phyloP scores from a whole-genome alignment of 2,888 invertebrate genomes.

The Ichneumon xanthorius region DNA sequence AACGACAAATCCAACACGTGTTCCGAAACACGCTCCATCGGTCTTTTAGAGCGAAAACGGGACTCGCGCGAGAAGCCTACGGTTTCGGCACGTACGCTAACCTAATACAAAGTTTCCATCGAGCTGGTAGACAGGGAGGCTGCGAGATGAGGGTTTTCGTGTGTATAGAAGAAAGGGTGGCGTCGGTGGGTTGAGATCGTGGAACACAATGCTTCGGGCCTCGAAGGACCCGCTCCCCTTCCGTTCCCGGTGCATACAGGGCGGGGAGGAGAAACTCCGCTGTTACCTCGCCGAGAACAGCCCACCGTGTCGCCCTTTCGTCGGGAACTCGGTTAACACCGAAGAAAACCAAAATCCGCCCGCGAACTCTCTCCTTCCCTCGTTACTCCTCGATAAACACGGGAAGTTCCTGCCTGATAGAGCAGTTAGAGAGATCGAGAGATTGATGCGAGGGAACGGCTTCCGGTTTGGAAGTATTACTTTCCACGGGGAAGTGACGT shows the following conservation, averaged over 20 bases:
- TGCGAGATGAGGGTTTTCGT: not conserved
- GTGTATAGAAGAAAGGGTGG: constrained; percentile 10
- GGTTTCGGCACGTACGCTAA: constrained; percentile 71
- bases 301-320: constrained; percentile 51
- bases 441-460: not conserved
- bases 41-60: constrained; percentile 68
- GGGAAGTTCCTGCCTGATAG: constrained; percentile 31
- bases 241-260: constrained; percentile 24
- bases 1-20: constrained; percentile 75
- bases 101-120: constrained; percentile 70
- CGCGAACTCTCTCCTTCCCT: constrained; percentile 48
- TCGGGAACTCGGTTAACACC: constrained; percentile 45
- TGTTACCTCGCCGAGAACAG: not conserved
- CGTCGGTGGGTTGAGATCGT: constrained; percentile 41
- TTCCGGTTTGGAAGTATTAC: too few relatives aligned
- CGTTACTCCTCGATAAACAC: constrained; percentile 62
- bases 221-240: constrained; percentile 39
- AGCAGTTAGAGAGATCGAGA: constrained; percentile 14
- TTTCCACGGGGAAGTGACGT: too few relatives aligned
- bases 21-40: constrained; percentile 70
- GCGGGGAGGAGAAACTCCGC: constrained; percentile 10
- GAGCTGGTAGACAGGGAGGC: constrained; percentile 6
- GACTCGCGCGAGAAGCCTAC: constrained; percentile 43
- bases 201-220: constrained; percentile 55
- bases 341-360: constrained; percentile 39